Percentiles rank a stretch among this genome's conserved stretches.
phyloP scores from a whole-genome alignment of 2,888 invertebrate species.

The Thera obeliscata region DNA sequence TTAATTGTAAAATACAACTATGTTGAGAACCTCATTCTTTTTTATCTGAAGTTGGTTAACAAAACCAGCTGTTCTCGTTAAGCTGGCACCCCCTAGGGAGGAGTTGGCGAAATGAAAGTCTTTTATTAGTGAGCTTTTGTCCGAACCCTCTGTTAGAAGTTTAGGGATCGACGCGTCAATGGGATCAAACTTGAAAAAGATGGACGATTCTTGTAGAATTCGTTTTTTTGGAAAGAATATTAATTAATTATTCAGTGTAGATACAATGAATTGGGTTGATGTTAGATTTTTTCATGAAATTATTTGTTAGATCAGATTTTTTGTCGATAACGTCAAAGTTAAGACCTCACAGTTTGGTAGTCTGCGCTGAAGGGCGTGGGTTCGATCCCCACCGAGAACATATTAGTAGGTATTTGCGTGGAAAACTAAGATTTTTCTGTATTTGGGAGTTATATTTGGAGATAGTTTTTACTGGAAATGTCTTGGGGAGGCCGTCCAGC shows the following conservation, averaged over 20 bases:
- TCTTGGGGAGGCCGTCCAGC: too few relatives aligned
- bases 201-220: slow-evolving; percentile 1
- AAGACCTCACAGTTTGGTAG: too few relatives aligned
- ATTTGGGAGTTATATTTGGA: too few relatives aligned
- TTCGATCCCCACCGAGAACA: too few relatives aligned
- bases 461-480: too few relatives aligned
- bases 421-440: too few relatives aligned
- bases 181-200: slow-evolving; percentile 20
- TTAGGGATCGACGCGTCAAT: slow-evolving; percentile 7
- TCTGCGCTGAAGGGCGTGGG: too few relatives aligned
- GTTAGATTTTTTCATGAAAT: not conserved
- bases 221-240: not conserved
- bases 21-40: too few relatives aligned
- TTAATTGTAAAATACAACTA: too few relatives aligned
- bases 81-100: slow-evolving; percentile 17
- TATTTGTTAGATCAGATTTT: too few relatives aligned
- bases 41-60: not conserved
- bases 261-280: not conserved
- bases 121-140: slow-evolving; percentile 39
- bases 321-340: too few relatives aligned
- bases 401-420: too few relatives aligned
- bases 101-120: slow-evolving; percentile 29
- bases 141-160: slow-evolving; percentile 22
- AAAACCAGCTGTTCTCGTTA: slow-evolving; percentile 4
- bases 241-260: not conserved